Evolutionary conservation across 2,888 invertebrate species (phyloP), one percentile per base, ranked within the genome.

Genomic region (Nymphalis c-album): DNA sequence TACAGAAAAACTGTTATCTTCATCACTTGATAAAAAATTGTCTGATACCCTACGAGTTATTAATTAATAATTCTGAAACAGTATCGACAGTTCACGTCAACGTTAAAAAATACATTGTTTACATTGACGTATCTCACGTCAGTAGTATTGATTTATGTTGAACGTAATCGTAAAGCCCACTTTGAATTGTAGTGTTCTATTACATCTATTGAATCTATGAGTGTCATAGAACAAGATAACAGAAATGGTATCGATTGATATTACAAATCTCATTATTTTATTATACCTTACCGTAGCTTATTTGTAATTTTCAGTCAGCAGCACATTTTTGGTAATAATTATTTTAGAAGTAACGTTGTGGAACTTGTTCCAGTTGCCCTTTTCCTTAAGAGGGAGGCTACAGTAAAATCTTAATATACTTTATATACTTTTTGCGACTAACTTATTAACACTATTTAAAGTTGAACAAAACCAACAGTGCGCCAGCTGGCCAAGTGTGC

Each of bases 101-200:
- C 63, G 64, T 63, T 51, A 68, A 60, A 63, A 60, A 61, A 67
- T 67, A 69, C 63, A 67, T 50, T 67, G 66, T 69, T 69, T 64
- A 67, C 63, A 57, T n/a, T n/a, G 35, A 67, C 35, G n/a, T n/a
- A n/a, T n/a, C n/a, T n/a, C n/a, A 63, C 63, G 50, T 64, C 69
- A 60, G 20, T 60, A 63, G 40, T 55, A 18, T 18, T 70, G 69
- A 70, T 70, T 70, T 65, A 57, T 57, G 57, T 57, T 57, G 40
- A 57, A 71, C 66, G 63, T 31, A 51, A 20, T 60, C 63, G 62
- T 59, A 67, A 67, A 67, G 53, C 59, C 51, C 63, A 63, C 67
- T 67, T 53, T 53, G 53, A 45, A 63, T 55, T 57, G 40, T 40
- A 57, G 57, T 40, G 40, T 57, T 57, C 57, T 40, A 18, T 57